Percentiles rank a stretch among this genome's conserved stretches.
Conservation (phyloP, 92 coral and sea anemone genomes). For the Actinostola sp. region DNA sequence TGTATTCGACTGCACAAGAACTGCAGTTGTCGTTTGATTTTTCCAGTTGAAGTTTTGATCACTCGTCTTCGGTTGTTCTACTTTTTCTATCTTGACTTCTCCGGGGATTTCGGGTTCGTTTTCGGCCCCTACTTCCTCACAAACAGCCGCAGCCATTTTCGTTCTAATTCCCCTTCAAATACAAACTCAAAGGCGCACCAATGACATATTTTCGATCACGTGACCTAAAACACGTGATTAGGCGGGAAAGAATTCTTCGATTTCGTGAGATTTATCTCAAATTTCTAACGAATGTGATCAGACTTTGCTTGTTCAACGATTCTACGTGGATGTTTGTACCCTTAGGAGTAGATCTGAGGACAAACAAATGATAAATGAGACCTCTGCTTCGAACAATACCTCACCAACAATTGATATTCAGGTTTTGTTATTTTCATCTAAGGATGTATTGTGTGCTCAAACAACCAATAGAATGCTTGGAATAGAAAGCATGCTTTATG, state of each 20-base stretch:
- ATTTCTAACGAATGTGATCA: slow-evolving; percentile 47
- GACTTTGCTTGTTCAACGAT: slow-evolving; percentile 13
- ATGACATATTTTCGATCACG: slow-evolving; percentile 84
- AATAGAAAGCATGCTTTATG: slow-evolving; percentile 85
- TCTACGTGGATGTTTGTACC: slow-evolving; percentile 27
- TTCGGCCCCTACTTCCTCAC: slow-evolving; percentile 71
- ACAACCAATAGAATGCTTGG: slow-evolving; percentile 86
- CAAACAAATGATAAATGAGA: slow-evolving; percentile 45
- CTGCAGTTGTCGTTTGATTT: slow-evolving; percentile 73
- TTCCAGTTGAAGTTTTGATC: slow-evolving; percentile 95
- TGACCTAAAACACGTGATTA: slow-evolving; percentile 80
- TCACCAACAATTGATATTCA: slow-evolving; percentile 67
- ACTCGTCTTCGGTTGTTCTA: slow-evolving; percentile 82
- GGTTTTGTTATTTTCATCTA: slow-evolving; percentile 59
- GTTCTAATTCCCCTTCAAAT: slow-evolving; percentile 69
- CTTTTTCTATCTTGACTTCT: slow-evolving; percentile 94
- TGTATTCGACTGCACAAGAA: slow-evolving; percentile 72
- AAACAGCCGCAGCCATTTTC: slow-evolving; percentile 86
- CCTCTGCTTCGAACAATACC: slow-evolving; percentile 69
- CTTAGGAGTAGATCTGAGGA: slow-evolving; percentile 36
- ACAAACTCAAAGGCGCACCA: slow-evolving; percentile 68
- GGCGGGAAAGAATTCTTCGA: slow-evolving; percentile 64
- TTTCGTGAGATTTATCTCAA: slow-evolving; percentile 50
- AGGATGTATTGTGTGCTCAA: slow-evolving; percentile 66
- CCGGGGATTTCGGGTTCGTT: slow-evolving; percentile 87